Base-by-base conservation (phyloP, 2,797 vertebrate species). In the Uromys caudimaculatus region DNA sequence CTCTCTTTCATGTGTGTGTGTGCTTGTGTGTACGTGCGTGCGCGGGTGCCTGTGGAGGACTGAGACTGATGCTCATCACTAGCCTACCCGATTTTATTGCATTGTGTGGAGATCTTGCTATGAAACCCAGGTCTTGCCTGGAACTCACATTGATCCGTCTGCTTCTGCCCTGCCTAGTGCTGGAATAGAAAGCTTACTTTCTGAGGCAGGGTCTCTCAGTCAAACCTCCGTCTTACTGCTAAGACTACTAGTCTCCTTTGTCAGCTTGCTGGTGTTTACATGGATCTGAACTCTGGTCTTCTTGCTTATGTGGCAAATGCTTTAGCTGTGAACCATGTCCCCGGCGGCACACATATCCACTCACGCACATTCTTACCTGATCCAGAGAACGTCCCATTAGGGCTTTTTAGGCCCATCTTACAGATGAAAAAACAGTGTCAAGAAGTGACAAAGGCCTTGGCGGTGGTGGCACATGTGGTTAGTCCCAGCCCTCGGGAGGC, bases 401-500 rank as follows among this genome's bases (percentile, higher is more conserved):
- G 21, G 79, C 5, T 10, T 93, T 71, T 38, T 64, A 71, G 47
- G 76, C 27, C 54, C 54, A 64, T 79, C 93, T 93, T 71, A 67
- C 23, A 94, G 71, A 12, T 75, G n/a, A 58, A 79, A 52, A 95
- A 93, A 86, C 38, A 91, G 58, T 92, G 83, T 93, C 27, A 6
- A 44, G 84, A 92, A 32, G 29, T 89, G 19, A 87, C 41, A 24
- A 41, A 75, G 38, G 24, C 21, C 71, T 41, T 41, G 71, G 71
- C 14, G 7, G 19, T 73, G n/a, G 19, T 23, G 21, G n/a, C 3
- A 3, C n/a, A 71, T 1, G 19, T n/a, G 7, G n/a, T 71, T 38
- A 38, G 38, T 38, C n/a, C n/a, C n/a, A 71, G n/a, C 69, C 21
- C n/a, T 71, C n/a, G 3, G n/a, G 9, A 71, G 69, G 69, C 69